A percentile compares a stretch with the other conserved stretches of the same genome.
Evolutionary conservation across 2,113 vertebrate genomes (phyloP).

Genomic region (Polyodon spathula): DNA sequence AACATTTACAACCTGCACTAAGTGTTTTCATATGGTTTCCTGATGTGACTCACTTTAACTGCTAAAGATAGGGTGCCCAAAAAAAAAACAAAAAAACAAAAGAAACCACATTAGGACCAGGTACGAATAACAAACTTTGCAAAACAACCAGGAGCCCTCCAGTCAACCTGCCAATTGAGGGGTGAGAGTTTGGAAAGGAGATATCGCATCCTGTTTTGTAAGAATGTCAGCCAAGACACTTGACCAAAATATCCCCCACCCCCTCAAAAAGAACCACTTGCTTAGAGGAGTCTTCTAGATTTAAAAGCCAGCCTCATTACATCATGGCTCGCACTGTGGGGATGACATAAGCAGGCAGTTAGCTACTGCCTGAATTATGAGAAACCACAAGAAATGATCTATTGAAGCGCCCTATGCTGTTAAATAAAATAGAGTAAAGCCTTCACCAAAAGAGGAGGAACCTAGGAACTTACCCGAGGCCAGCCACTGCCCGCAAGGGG

Average conservation of each 20-base stretch:
- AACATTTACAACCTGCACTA: slow-evolving; percentile 10
- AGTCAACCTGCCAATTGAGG: too few species aligned
- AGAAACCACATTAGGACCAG: too few species aligned
- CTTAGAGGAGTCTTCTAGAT: background rate
- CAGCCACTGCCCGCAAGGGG: slow-evolving; percentile 85
- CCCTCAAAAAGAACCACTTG: slow-evolving; percentile 4
- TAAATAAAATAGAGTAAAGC: slow-evolving; percentile 1
- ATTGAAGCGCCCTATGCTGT: slow-evolving; percentile 3
- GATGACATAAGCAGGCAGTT: slow-evolving; percentile 18
- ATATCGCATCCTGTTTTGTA: too few species aligned
- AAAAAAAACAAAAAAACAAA: too few species aligned
- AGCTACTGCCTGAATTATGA: slow-evolving; percentile 18
- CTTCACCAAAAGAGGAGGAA: background rate
- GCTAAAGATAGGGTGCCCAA: slow-evolving; percentile 16
- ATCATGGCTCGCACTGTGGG: slow-evolving; percentile 16
- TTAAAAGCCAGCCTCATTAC: slow-evolving; percentile 17
- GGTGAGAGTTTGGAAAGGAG: too few species aligned
- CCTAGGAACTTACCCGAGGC: slow-evolving; percentile 63
- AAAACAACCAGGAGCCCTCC: too few species aligned
- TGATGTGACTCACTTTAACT: slow-evolving; percentile 9
- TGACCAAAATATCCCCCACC: background rate
- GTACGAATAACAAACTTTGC: too few species aligned
- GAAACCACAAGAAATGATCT: slow-evolving; percentile 14
- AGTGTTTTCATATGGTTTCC: slow-evolving; percentile 9
- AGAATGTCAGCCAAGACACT: slow-evolving; percentile 10